phyloP scores from a whole-genome alignment of 2,888 invertebrate species.

The Acronicta aceris region DNA sequence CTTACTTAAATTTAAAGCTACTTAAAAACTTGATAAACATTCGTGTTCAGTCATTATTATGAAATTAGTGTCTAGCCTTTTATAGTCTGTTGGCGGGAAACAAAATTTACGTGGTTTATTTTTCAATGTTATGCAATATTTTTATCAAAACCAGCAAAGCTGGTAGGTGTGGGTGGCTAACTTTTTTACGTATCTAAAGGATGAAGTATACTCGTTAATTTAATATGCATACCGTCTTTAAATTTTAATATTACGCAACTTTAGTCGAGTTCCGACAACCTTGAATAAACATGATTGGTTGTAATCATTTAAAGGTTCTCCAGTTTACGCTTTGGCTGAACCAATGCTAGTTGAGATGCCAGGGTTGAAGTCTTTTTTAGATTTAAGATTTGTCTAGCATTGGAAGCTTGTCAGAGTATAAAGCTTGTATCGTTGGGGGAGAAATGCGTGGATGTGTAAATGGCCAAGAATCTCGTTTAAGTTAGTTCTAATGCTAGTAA shows the following conservation, averaged over 20 bases:
- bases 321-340: neutral
- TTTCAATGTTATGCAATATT: constrained; percentile 33
- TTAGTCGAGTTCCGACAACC: constrained; percentile 4
- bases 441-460: too few relatives aligned
- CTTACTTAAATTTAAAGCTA: too few relatives aligned
- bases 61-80: neutral
- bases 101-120: neutral
- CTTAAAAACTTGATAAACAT: neutral
- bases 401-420: neutral
- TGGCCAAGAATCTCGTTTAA: too few relatives aligned
- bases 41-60: neutral
- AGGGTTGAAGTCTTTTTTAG: neutral
- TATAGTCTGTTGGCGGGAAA: neutral
- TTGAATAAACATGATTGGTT: constrained; percentile 19
- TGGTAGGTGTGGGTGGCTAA: constrained; percentile 10
- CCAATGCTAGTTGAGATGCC: neutral
- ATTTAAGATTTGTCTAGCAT: neutral
- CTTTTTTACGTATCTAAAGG: constrained; percentile 3
- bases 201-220: constrained; percentile 6
- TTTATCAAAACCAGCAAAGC: neutral
- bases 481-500: too few relatives aligned
- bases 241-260: constrained; percentile 5
- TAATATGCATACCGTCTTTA: constrained; percentile 10
- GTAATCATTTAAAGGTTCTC: neutral
- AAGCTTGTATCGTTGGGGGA: neutral